Evolutionary conservation across 1,140 invertebrate genomes (phyloP).

Genomic region (Bombus haemorrhoidalis): DNA sequence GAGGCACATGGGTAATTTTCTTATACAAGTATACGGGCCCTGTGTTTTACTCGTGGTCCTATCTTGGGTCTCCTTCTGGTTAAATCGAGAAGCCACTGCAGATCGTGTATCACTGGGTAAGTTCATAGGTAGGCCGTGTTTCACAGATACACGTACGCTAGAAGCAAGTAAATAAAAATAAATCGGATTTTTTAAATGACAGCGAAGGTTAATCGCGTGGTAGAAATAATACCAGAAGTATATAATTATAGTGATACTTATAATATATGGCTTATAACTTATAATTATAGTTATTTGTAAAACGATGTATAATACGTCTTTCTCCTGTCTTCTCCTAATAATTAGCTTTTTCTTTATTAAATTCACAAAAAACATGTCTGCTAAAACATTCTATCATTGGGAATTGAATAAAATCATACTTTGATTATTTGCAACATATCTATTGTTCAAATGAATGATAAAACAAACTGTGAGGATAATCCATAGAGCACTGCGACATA

Average conservation of each 20-base stretch:
- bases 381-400: background rate
- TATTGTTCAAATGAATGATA: background rate
- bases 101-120: conserved; percentile 92
- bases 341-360: background rate
- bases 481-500: background rate
- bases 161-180: background rate
- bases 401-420: background rate
- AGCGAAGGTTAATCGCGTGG: background rate
- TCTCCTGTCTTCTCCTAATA: too few species aligned
- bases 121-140: background rate
- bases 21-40: conserved; percentile 95
- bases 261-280: too few species aligned
- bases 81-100: conserved; percentile 94
- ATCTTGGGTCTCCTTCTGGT: conserved; percentile 96
- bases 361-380: background rate
- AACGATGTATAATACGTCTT: too few species aligned
- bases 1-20: conserved; percentile 93
- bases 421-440: background rate
- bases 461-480: background rate
- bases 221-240: too few species aligned
- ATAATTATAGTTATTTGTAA: too few species aligned
- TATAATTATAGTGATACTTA: too few species aligned
- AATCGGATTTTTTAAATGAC: background rate
- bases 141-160: background rate
- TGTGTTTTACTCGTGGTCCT: conserved; percentile 93